A percentile compares a stretch with the other conserved stretches of the same genome.
Evolutionary conservation across 1,140 invertebrate species (phyloP).

Genomic region (Proales similis): DNA sequence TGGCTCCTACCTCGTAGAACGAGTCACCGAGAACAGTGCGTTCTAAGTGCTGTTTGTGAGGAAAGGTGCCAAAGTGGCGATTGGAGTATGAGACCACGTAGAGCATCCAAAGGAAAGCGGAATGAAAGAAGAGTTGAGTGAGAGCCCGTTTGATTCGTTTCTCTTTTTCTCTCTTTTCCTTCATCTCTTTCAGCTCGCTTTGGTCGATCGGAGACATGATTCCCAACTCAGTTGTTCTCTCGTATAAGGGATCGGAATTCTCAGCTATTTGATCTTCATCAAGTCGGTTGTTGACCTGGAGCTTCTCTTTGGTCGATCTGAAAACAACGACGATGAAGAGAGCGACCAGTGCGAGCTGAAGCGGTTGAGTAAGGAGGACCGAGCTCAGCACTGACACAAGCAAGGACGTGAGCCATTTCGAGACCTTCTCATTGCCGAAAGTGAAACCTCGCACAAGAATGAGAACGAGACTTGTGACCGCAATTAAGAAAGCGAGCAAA

Average conservation of each 20-base stretch:
- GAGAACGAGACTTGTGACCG: constrained; percentile 54
- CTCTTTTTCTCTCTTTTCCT: constrained; percentile 52
- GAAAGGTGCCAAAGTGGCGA: constrained; percentile 49
- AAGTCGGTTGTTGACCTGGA: no score
- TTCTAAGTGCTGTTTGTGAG: constrained; percentile 51
- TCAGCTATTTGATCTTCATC: no score
- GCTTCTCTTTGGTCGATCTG: no score
- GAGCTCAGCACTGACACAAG: constrained; percentile 57
- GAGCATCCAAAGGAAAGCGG: constrained; percentile 55
- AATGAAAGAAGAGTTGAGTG: constrained; percentile 53
- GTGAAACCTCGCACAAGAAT: constrained; percentile 57
- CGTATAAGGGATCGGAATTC: no score
- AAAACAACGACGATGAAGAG: constrained; percentile 55
- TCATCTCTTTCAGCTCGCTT: constrained; percentile 49
- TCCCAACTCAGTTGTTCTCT: no score
- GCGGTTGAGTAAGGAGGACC: constrained; percentile 58
- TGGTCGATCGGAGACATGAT: no score
- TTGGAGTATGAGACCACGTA: constrained; percentile 54
- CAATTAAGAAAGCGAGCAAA: constrained; percentile 52
- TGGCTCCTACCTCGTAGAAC: not conserved
- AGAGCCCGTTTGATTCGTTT: constrained; percentile 54
- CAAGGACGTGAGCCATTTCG: constrained; percentile 58
- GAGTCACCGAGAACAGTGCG: constrained; percentile 47
- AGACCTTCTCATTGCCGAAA: constrained; percentile 57
- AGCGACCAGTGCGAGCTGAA: constrained; percentile 57